These are phyloP conservation scores for Corythornis madagascariensis DNA, from an alignment of 2,113 vertebrate species.

Conservation along the genomic window DNA sequence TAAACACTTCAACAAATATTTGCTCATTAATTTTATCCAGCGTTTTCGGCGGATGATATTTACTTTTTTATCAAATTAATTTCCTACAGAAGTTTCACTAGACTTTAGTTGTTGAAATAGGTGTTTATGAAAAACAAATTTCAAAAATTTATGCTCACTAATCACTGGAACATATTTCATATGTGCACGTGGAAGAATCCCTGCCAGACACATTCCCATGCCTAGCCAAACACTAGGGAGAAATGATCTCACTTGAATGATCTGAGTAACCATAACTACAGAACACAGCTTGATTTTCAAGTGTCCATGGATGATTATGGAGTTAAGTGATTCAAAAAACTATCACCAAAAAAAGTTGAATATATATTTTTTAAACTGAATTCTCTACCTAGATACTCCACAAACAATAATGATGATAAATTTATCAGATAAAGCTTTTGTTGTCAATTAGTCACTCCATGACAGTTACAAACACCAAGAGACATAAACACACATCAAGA, in stretches of 20 bases:
- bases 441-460: not conserved
- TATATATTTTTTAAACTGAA: not conserved
- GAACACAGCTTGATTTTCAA: not conserved
- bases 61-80: not conserved
- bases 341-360: not conserved
- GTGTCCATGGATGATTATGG: not conserved
- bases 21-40: not conserved
- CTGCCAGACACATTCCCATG: not conserved
- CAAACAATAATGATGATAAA: not conserved
- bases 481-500: not conserved
- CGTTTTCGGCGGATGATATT: not conserved
- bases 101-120: not conserved
- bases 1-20: not conserved
- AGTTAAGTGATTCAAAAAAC: not conserved
- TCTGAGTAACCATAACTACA: not conserved
- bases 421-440: conserved; percentile 1
- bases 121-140: not conserved
- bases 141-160: not conserved
- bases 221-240: not conserved
- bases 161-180: not conserved
- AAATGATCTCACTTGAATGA: not conserved
- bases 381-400: not conserved
- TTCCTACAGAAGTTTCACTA: not conserved
- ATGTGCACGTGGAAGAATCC: fast-evolving
- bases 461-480: conserved; percentile 2